Percentiles rank a stretch among this genome's conserved stretches.
Evolutionary conservation across 2,113 vertebrate species (phyloP).

Genomic region (human): GRCh38 chr3:121804001-121804500

Average conservation of each 20-base stretch:
- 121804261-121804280: not conserved
- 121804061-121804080: not conserved
- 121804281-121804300: not conserved
- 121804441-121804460: conserved; percentile 6
- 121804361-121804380: not conserved
- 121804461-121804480: not conserved
- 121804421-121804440: not conserved
- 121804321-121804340: not conserved
- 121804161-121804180: not conserved
- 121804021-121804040: not conserved
- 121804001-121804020: not conserved
- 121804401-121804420: not conserved
- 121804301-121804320: not conserved
- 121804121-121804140: not conserved
- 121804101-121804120: not conserved
- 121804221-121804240: not conserved
- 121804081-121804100: not conserved
- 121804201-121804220: not conserved
- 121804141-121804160: not conserved
- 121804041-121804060: not conserved
- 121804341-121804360: not conserved
- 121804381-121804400: not conserved
- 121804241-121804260: not conserved
- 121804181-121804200: not conserved
- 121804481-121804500: not conserved